These are phyloP conservation scores for Eulithis testata DNA, from an alignment of 2,888 invertebrate species.

Conservation along the genomic window DNA sequence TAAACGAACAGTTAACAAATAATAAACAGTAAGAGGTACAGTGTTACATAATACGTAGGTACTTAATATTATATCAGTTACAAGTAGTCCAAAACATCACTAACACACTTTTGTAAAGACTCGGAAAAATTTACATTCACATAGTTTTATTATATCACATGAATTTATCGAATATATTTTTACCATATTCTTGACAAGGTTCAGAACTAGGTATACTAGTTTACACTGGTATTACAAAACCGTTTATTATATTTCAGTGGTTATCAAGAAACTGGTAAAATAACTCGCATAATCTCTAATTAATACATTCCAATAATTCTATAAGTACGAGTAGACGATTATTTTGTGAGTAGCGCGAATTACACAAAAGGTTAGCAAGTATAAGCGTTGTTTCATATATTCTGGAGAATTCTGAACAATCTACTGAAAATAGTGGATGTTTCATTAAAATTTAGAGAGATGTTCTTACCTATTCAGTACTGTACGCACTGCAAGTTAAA, in stretches of 20 bases:
- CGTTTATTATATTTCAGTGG: no score
- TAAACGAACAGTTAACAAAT: conserved; percentile 76
- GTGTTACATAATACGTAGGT: conserved; percentile 50
- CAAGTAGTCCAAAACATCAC: conserved; percentile 66
- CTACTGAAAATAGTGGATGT: no score
- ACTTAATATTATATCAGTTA: conserved; percentile 34
- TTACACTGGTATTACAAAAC: no score
- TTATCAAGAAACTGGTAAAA: conserved; percentile 17
- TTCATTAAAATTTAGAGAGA: no score
- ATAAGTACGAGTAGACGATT: conserved; percentile 1
- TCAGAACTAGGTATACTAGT: no score
- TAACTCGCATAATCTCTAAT: conserved; percentile 7
- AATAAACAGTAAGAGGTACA: conserved; percentile 75
- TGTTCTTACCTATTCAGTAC: no score
- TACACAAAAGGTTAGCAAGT: not conserved
- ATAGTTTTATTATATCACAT: conserved; percentile 71
- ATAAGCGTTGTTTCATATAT: no score
- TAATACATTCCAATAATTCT: conserved; percentile 12
- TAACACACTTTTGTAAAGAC: conserved; percentile 72
- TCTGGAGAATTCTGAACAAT: no score
- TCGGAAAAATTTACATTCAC: conserved; percentile 67
- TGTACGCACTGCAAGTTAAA: no score
- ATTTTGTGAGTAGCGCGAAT: conserved; percentile 17
- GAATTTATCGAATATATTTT: conserved; percentile 47
- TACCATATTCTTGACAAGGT: conserved; percentile 10